Base-by-base conservation (phyloP, 2,113 vertebrate genomes). In the Alexandromys fortis region DNA sequence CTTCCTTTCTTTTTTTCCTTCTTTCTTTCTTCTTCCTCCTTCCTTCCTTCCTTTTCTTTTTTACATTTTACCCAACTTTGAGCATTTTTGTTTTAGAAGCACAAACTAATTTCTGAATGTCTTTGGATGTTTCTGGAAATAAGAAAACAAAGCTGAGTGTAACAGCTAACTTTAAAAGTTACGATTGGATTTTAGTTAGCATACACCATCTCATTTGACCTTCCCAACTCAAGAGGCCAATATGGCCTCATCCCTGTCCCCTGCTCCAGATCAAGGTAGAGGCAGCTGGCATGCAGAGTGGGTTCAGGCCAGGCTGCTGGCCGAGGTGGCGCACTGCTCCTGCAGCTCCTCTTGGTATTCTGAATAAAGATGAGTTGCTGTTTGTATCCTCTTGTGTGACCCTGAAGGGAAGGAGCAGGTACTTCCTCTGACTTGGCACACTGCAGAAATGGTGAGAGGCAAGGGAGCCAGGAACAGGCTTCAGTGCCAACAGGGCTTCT, bases 271-370 rank as follows among this genome's bases (percentile, higher is more conserved):
- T 30, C 86, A 83, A 42, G 10, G 73, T 6, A 14, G 61, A 33
- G 28, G 47, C 0, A 21, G 24, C 12, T 0, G 33, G 2, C 8
- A 1, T 1, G 0, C 35, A 10, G 67, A n/a, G 79, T 81, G 13
- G 77, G 76, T 86, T 7, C 0, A 85, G 49, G 75, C 92, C 76
- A 49, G 93, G 52, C 88, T 35, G 35, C 28, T 0, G 55, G 55
- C 63, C 21, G 0, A 0, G 3, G 65, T 5, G 55, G 55, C 4
- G 1, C 6, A 38, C 86, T 1, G 26, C n/a, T n/a, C 79, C 67
- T 68, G 30, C 0, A 0, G 78, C 2, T 42, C 75, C 45, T 61
- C 90, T 73, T 82, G 1, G 47, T 45, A 9, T 33, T 52, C 52
- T 3, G 94, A 45, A 7, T 10, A 11, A 67, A 82, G 91, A 7